Evolutionary conservation across 2,888 invertebrate species (phyloP).

Genomic region (Heliconius hortense): DNA sequence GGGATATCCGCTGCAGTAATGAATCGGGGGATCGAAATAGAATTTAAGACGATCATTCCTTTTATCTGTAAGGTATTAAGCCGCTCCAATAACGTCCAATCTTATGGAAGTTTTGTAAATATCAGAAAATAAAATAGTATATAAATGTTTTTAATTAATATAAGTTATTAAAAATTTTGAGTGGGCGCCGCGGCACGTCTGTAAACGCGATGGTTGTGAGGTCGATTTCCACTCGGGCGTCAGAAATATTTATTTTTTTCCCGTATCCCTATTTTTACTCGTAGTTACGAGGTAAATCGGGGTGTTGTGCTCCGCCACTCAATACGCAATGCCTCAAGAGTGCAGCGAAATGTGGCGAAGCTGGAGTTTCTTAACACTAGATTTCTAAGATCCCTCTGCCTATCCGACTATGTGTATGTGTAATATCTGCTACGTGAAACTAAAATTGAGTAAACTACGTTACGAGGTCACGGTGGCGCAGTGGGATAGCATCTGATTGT

Average conservation of each 20-base stretch:
- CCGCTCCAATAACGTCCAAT: conserved; percentile 19
- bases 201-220: neutral
- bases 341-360: too few relatives aligned
- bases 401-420: neutral
- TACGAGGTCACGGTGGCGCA: too few relatives aligned
- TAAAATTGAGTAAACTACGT: too few relatives aligned
- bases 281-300: too few relatives aligned
- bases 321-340: too few relatives aligned
- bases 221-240: neutral
- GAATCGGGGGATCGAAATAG: conserved; percentile 28
- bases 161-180: neutral
- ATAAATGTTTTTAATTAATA: neutral
- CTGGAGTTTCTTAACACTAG: too few relatives aligned
- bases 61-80: conserved; percentile 33
- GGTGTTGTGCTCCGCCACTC: too few relatives aligned
- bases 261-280: too few relatives aligned
- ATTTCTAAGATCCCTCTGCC: neutral
- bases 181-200: too few relatives aligned
- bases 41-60: conserved; percentile 25
- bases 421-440: neutral
- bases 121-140: neutral
- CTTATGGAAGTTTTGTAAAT: neutral
- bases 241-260: neutral
- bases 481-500: too few relatives aligned
- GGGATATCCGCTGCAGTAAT: conserved; percentile 25